phyloP scores from a whole-genome alignment of 2,113 vertebrate species.

The Anolis sagrei region DNA sequence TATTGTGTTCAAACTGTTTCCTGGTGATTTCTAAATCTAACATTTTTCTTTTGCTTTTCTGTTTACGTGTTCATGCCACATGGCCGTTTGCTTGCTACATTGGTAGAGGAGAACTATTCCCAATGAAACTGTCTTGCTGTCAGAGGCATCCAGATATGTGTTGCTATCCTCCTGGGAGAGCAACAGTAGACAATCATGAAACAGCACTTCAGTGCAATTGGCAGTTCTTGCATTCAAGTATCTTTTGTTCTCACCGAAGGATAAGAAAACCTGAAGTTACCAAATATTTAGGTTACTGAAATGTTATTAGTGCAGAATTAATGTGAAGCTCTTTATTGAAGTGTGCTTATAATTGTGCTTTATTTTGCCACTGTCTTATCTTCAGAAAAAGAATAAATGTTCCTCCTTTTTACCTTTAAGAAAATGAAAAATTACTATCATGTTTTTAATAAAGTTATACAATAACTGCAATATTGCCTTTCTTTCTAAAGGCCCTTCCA shows the following conservation, averaged over 20 bases:
- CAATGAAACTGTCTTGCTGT: constrained; percentile 44
- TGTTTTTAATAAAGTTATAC: background rate
- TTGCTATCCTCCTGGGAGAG: constrained; percentile 19
- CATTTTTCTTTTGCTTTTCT: constrained; percentile 7
- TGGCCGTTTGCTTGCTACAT: background rate
- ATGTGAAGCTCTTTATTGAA: constrained; percentile 13
- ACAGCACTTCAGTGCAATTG: constrained; percentile 32
- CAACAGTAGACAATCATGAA: constrained; percentile 42
- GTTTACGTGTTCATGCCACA: constrained; percentile 21
- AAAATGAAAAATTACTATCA: background rate
- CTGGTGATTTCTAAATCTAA: background rate
- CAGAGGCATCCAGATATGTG: constrained; percentile 37
- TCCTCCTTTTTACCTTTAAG: background rate
- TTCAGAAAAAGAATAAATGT: background rate
- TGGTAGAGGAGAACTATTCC: constrained; percentile 8
- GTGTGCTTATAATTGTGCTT: background rate
- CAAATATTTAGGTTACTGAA: constrained; percentile 20
- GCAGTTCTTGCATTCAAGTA: background rate
- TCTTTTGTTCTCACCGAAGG: background rate
- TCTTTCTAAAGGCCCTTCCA: too few relatives aligned
- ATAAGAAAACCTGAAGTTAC: background rate
- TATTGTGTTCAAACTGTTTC: constrained; percentile 12
- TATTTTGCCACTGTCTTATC: background rate
- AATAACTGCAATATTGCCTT: background rate
- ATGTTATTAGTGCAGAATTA: constrained; percentile 16